phyloP scores from a whole-genome alignment of 2,113 vertebrate genomes.

The Echinops telfairi region DNA sequence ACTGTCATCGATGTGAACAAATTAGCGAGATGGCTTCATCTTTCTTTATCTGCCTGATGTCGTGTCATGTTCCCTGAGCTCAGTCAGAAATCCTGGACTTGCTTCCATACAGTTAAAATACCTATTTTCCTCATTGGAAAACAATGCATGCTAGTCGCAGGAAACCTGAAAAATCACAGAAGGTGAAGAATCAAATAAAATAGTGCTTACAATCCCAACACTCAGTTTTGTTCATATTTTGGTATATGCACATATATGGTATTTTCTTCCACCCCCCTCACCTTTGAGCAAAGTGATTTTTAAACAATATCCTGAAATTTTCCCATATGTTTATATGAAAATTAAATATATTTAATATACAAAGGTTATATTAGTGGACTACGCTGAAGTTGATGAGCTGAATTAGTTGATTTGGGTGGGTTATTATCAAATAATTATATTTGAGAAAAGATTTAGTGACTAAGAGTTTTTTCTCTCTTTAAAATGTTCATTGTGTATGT shows the following conservation, averaged over 20 bases:
- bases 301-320: neutral
- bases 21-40: neutral
- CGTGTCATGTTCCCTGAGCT: neutral
- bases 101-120: conserved; percentile 11
- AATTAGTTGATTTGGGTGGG: neutral
- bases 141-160: neutral
- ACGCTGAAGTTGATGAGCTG: neutral
- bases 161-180: neutral
- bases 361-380: conserved; percentile 31
- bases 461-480: neutral
- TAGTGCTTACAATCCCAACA: neutral
- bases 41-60: neutral
- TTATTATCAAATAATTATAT: conserved; percentile 20
- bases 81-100: conserved; percentile 5
- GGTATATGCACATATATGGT: neutral
- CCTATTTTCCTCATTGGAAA: conserved; percentile 10
- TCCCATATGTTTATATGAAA: neutral
- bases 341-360: conserved; percentile 4
- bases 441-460: neutral
- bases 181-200: neutral
- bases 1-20: neutral
- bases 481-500: conserved; percentile 12
- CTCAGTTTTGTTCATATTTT: neutral
- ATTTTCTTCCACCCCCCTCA: neutral
- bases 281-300: conserved; percentile 21